These are phyloP conservation scores for Otocyon megalotis DNA, from an alignment of 2,113 vertebrate genomes.

Conservation along the genomic window DNA sequence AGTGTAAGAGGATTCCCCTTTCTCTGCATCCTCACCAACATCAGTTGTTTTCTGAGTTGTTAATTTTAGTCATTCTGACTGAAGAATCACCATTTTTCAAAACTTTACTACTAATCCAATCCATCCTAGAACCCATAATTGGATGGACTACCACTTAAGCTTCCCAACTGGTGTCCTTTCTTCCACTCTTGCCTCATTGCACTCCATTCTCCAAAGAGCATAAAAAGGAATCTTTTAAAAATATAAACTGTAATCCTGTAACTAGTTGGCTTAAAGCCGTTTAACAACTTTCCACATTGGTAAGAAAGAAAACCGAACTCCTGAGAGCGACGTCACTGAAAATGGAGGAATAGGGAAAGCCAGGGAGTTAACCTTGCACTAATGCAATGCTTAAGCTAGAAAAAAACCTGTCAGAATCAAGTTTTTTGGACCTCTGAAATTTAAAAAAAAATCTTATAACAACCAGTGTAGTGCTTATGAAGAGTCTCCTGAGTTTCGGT, in stretches of 20 bases:
- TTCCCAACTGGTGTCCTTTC: neutral
- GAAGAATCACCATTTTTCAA: neutral
- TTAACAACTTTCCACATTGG: neutral
- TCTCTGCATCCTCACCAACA: neutral
- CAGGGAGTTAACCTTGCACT: neutral
- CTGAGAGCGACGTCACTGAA: neutral
- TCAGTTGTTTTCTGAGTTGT: neutral
- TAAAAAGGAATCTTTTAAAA: neutral
- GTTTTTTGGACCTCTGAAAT: neutral
- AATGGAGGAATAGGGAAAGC: neutral
- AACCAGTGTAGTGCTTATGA: neutral
- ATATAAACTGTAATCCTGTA: neutral
- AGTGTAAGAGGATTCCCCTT: neutral
- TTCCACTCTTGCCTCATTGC: neutral
- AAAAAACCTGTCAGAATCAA: constrained; percentile 4
- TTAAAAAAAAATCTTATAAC: neutral
- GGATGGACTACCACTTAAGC: neutral
- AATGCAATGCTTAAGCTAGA: neutral
- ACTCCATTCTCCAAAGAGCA: neutral
- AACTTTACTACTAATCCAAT: neutral
- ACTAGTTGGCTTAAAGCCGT: neutral
- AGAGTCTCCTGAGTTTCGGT: neutral
- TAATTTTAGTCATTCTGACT: neutral
- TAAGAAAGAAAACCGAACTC: neutral
- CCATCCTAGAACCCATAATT: neutral